These are phyloP conservation scores for Ageneiosus marmoratus DNA, from an alignment of 2,113 vertebrate genomes.

Conservation along the genomic window DNA sequence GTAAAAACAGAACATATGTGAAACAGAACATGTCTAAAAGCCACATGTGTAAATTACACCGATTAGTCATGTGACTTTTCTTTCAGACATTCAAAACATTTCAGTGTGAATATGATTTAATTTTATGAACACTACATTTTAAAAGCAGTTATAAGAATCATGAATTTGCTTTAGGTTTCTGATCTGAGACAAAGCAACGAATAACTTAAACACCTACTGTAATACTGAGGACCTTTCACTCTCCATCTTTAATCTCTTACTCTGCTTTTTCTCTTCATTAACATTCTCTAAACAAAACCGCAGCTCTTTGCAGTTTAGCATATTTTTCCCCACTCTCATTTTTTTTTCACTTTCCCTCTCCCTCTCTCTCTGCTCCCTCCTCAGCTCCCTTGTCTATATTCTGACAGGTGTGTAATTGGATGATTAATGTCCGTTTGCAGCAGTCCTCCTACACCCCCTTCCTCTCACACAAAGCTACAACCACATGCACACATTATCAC, in stretches of 20 bases:
- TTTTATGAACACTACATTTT: background rate
- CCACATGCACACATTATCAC: background rate
- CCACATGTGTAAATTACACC: background rate
- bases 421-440: slow-evolving; percentile 76
- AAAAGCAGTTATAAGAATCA: background rate
- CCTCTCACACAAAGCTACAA: slow-evolving; percentile 29
- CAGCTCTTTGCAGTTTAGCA: slow-evolving; percentile 41
- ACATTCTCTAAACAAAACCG: background rate
- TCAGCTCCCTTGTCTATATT: slow-evolving; percentile 70
- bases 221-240: background rate
- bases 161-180: background rate
- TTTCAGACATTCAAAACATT: no score
- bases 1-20: no score
- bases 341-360: slow-evolving; percentile 31
- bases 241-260: background rate
- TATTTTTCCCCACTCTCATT: slow-evolving; percentile 28
- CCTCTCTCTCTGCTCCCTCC: slow-evolving; percentile 18
- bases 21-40: background rate
- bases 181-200: background rate
- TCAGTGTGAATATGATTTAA: background rate
- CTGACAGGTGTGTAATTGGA: slow-evolving; percentile 86
- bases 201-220: background rate
- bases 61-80: background rate
- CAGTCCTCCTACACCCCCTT: slow-evolving; percentile 47
- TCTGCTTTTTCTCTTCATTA: background rate